Conservation (phyloP, 2,113 vertebrate genomes). For the Erinaceus europaeus region DNA sequence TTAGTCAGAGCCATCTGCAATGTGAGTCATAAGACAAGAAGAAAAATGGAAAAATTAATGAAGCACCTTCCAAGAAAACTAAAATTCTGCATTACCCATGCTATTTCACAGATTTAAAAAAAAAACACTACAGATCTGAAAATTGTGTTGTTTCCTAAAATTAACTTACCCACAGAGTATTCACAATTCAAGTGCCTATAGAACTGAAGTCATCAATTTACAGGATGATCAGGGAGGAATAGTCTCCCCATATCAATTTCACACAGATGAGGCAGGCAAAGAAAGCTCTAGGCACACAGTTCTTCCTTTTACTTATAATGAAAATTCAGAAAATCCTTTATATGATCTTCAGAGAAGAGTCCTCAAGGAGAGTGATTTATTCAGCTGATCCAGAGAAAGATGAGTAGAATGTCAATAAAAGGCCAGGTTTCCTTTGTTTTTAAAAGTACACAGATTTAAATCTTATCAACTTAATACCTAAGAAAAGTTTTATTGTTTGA, state of each 20-base stretch:
- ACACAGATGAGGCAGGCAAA: neutral
- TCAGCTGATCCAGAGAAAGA: neutral
- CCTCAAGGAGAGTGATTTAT: neutral
- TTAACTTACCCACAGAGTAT: neutral
- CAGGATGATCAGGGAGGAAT: neutral
- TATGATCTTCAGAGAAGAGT: neutral
- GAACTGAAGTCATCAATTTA: neutral
- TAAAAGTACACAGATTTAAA: neutral
- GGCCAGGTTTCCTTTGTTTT: neutral
- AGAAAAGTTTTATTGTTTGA: neutral
- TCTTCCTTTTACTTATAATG: neutral
- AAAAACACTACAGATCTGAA: neutral
- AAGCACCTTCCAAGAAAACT: neutral
- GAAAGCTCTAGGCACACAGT: too few relatives aligned
- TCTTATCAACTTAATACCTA: neutral
- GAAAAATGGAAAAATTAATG: neutral
- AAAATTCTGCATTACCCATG: neutral
- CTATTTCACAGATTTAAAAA: neutral
- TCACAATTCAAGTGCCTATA: neutral
- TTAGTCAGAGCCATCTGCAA: slow-evolving; percentile 53
- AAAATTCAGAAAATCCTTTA: neutral
- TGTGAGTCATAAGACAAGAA: slow-evolving; percentile 42
- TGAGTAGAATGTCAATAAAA: neutral
- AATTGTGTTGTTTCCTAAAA: neutral
- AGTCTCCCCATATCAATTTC: neutral